phyloP scores from a whole-genome alignment of 2,797 vertebrate genomes.

The Lagorchestes hirsutus region DNA sequence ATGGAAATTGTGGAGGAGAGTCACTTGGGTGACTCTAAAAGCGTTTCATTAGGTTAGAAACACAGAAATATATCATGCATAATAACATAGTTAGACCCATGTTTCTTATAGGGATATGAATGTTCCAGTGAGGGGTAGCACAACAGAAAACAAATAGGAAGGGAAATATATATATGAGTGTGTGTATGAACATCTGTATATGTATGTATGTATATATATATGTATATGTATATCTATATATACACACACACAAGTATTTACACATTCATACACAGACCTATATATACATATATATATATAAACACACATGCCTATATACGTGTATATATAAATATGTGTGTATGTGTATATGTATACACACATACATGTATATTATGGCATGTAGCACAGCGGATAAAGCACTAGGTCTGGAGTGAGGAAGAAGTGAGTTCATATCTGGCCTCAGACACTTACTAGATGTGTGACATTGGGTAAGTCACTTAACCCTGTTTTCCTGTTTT shows the following conservation, averaged over 20 bases:
- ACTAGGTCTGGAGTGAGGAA: not conserved
- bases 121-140: not conserved
- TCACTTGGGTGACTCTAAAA: constrained; percentile 18
- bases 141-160: not conserved
- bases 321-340: too few species aligned
- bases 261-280: too few species aligned
- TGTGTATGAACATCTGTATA: too few species aligned
- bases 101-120: not conserved
- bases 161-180: not conserved
- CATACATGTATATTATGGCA: too few species aligned
- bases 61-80: constrained; percentile 29
- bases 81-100: not conserved
- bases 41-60: constrained; percentile 40
- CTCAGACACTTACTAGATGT: not conserved
- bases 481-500: not conserved
- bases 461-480: not conserved
- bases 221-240: too few species aligned
- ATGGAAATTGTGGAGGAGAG: not conserved
- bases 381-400: not conserved
- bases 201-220: too few species aligned
- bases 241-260: too few species aligned
- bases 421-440: not conserved
- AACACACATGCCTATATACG: too few species aligned
- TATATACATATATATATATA: too few species aligned
- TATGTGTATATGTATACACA: too few species aligned